Percentiles rank a stretch among this genome's conserved stretches.
phyloP scores from a whole-genome alignment of 2,888 invertebrate species.

The Pseudeuparius sepicola region DNA sequence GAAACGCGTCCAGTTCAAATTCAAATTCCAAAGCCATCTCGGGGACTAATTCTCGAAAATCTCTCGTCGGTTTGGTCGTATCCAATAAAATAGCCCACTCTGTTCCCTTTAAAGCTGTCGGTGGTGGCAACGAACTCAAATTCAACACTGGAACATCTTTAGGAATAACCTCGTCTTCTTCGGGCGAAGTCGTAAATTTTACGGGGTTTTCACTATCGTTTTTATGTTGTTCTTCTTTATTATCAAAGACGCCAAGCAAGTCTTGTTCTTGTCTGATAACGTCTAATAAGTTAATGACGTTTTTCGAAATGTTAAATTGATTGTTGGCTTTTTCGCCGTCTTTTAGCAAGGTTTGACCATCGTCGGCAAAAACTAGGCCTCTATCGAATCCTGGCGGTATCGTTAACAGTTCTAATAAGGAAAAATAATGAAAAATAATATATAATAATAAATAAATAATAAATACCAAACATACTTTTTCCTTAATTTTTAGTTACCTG shows the following conservation, averaged over 20 bases:
- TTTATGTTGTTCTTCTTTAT: conserved; percentile 17
- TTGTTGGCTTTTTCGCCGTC: conserved; percentile 18
- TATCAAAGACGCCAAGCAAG: conserved; percentile 31
- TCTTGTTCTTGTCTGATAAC: conserved; percentile 51
- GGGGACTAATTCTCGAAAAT: conserved; percentile 72
- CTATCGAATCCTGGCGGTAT: conserved; percentile 59
- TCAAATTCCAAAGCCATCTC: conserved; percentile 76
- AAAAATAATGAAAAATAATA: conserved; percentile 8
- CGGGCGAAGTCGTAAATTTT: conserved; percentile 24
- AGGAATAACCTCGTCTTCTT: conserved; percentile 33
- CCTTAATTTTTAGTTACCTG: background rate
- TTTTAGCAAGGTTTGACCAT: conserved; percentile 42
- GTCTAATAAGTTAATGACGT: conserved; percentile 47
- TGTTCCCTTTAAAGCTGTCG: conserved; percentile 39
- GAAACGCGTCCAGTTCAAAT: conserved; percentile 94
- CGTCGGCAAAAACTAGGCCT: conserved; percentile 47
- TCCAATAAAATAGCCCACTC: conserved; percentile 88
- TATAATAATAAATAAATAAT: conserved; percentile 4
- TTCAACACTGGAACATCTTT: conserved; percentile 53
- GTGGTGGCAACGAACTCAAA: conserved; percentile 47
- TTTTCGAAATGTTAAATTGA: conserved; percentile 19
- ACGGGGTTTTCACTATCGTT: conserved; percentile 20
- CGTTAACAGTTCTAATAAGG: conserved; percentile 31
- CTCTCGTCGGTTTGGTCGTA: conserved; percentile 65
- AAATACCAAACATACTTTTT: conserved; percentile 1